Evolutionary conservation across 1,140 invertebrate species (phyloP).

Genomic region (Stenopsyche tienmushanensis): DNA sequence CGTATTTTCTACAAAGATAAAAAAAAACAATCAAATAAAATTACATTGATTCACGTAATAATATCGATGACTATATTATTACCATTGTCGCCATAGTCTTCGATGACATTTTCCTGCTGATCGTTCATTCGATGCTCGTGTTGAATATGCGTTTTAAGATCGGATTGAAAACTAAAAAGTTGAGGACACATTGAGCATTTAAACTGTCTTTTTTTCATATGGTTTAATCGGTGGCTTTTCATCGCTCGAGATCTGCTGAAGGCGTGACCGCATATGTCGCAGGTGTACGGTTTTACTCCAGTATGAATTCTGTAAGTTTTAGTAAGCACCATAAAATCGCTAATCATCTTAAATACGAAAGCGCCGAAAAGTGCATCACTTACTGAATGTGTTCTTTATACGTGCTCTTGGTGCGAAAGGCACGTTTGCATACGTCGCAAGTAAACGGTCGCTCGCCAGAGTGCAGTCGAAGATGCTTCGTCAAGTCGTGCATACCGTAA

Average conservation of each 20-base stretch:
- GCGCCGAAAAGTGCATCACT: too few relatives aligned
- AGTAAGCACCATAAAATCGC: too few relatives aligned
- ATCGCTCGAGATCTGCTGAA: slow-evolving; percentile 54
- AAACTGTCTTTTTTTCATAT: slow-evolving; percentile 41
- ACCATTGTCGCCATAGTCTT: too few relatives aligned
- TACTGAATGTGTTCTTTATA: slow-evolving; percentile 31
- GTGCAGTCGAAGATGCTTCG: slow-evolving; percentile 35
- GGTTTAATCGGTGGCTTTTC: slow-evolving; percentile 53
- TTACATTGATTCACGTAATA: too few relatives aligned
- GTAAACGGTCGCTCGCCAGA: slow-evolving; percentile 51
- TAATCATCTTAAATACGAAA: too few relatives aligned
- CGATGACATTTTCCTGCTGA: too few relatives aligned
- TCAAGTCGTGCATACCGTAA: slow-evolving; percentile 27
- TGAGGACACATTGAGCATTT: slow-evolving; percentile 47
- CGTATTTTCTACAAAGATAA: too few relatives aligned
- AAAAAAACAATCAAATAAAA: too few relatives aligned
- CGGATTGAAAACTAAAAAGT: slow-evolving; percentile 35
- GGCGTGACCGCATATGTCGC: slow-evolving; percentile 56
- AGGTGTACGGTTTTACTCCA: slow-evolving; percentile 61
- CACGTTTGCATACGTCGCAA: slow-evolving; percentile 47
- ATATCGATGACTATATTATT: too few relatives aligned
- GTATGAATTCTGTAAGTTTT: slow-evolving; percentile 58
- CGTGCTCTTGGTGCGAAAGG: slow-evolving; percentile 41
- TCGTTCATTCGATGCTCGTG: too few relatives aligned
- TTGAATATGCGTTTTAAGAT: slow-evolving; percentile 25